Evolutionary conservation across 2,888 invertebrate species (phyloP).

Genomic region (Zonitis immaculata): DNA sequence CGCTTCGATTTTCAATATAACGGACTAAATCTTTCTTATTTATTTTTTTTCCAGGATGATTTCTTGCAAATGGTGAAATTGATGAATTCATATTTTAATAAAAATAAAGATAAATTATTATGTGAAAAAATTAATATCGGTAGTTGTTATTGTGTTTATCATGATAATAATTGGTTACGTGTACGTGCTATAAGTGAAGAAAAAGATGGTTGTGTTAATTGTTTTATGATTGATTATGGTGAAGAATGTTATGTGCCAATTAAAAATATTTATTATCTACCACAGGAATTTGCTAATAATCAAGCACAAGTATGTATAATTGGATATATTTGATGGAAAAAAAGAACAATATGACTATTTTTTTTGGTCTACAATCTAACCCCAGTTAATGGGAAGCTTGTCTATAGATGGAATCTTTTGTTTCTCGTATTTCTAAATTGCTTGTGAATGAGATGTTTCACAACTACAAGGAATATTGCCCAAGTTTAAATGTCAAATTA

Average conservation of each 20-base stretch:
- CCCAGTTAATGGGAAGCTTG: too few relatives aligned
- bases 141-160: slow-evolving; percentile 48
- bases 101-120: slow-evolving; percentile 23
- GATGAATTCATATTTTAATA: slow-evolving; percentile 46
- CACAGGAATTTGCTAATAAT: slow-evolving; percentile 59
- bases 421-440: too few relatives aligned
- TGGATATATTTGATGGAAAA: too few relatives aligned
- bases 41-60: slow-evolving; percentile 39
- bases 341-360: too few relatives aligned
- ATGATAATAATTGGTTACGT: slow-evolving; percentile 49
- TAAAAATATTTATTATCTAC: slow-evolving; percentile 56
- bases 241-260: slow-evolving; percentile 59
- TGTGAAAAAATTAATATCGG: slow-evolving; percentile 36
- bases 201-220: slow-evolving; percentile 39
- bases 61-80: slow-evolving; percentile 42
- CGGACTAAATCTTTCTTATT: too few relatives aligned
- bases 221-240: slow-evolving; percentile 73
- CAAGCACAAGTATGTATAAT: slow-evolving; percentile 59
- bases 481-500: too few relatives aligned
- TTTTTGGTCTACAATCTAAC: too few relatives aligned
- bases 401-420: too few relatives aligned
- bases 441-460: too few relatives aligned
- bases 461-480: too few relatives aligned
- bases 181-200: slow-evolving; percentile 44
- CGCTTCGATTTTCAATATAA: too few relatives aligned